Evolutionary conservation across 2,797 vertebrate genomes (phyloP), one percentile per base, ranked within the genome.

Genomic region (Threskiornis aethiopicus): DNA sequence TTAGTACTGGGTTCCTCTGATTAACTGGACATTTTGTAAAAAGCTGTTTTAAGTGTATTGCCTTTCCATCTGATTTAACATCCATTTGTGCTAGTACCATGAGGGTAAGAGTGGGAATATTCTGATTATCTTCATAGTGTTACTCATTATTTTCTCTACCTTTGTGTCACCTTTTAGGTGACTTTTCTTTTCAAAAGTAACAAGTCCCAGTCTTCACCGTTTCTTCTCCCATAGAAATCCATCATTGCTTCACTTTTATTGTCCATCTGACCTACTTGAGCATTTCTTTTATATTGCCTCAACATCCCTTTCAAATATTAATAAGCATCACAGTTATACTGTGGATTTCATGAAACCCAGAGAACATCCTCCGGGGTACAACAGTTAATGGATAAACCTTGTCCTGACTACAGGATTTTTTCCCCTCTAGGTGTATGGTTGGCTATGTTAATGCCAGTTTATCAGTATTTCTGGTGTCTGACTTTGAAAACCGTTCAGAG

Each of bases 391-490:
- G 55, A 22, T 79, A 31, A 76, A 26, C 31, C 41, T 87, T 70
- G n/a, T 65, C 59, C 76, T 97, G 37, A 97, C 49, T 33, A 52
- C 29, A 90, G 55, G n/a, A 69, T 82, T 94, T 93, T 82, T 94
- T 96, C 72, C 86, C 78, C 77, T 90, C 31, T 88, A 99, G 99
- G 90, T 99, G 99, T 78, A 99, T 99, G 99, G 98, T 99, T 97
- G 99, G 99, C 72, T 99, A 99, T 7, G 99, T 99, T 55, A 99
- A 99, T 64, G 99, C 99, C 98, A 99, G 99, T 91, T 97, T 99
- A 81, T 99, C 99, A 14, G 96, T 99, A 47, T 99, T 99, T 95
- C 97, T 97, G 54, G 99, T 99, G 91, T 98, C 98, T 37, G 99
- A 99, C 98, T 99, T 99, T 97, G 99, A 99, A 98, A 98, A 97